These are phyloP conservation scores for Sciurus vulgaris DNA, from an alignment of 2,797 vertebrate genomes.

Conservation along the genomic window DNA sequence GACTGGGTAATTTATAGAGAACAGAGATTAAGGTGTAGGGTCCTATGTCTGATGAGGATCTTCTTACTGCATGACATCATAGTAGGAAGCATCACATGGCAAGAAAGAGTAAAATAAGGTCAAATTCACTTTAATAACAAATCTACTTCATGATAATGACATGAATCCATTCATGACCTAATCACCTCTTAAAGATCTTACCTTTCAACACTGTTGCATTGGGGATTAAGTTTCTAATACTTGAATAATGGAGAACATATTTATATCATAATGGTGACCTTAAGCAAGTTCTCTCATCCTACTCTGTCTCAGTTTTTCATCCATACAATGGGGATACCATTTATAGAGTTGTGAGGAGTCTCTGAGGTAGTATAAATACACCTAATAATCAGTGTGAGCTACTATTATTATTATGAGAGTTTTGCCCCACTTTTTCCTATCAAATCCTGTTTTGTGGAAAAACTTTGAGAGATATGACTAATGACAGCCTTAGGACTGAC, in stretches of 20 bases:
- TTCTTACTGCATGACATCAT: neutral
- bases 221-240: neutral
- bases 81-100: neutral
- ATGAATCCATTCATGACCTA: neutral
- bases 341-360: neutral
- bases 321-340: neutral
- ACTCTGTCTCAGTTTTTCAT: neutral
- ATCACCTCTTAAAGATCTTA: neutral
- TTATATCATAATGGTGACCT: neutral
- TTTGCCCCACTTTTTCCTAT: neutral
- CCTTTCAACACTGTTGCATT: neutral
- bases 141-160: neutral
- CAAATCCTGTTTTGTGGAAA: slow-evolving; percentile 15
- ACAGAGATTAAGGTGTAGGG: too few species aligned
- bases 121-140: neutral
- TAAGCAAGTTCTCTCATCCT: neutral
- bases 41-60: too few species aligned
- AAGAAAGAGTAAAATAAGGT: too few species aligned
- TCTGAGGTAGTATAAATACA: neutral
- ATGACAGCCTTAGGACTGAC: neutral
- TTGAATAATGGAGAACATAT: neutral
- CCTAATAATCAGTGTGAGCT: neutral
- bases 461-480: neutral
- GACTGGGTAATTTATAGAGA: neutral
- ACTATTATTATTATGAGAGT: neutral